A percentile compares a stretch with the other conserved stretches of the same genome.
These are phyloP conservation scores for Ceratoteleas bidentatus DNA, from an alignment of 1,140 invertebrate genomes.

Conservation along the genomic window DNA sequence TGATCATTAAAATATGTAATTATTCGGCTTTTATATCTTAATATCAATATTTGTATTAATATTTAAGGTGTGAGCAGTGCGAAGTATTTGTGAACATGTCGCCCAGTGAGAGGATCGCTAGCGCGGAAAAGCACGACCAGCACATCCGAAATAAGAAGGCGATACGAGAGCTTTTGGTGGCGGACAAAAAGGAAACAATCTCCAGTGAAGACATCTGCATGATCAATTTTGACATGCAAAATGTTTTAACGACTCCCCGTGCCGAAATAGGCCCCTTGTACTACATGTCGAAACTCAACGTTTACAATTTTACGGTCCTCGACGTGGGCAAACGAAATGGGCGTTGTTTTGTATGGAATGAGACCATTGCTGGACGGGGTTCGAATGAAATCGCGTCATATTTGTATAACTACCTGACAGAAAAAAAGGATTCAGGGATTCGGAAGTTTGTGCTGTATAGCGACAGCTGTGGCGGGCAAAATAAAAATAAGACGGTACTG, in stretches of 20 bases:
- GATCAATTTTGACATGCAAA: conserved; percentile 19
- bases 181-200: too few relatives aligned
- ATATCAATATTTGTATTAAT: too few relatives aligned
- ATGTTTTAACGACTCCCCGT: conserved; percentile 3
- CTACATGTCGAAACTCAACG: conserved; percentile 8
- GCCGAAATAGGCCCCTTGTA: conserved; percentile 21
- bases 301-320: conserved; percentile 29
- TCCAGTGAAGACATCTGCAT: neutral
- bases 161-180: too few relatives aligned
- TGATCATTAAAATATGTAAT: too few relatives aligned
- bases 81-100: too few relatives aligned
- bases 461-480: conserved; percentile 27
- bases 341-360: conserved; percentile 8
- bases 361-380: conserved; percentile 1
- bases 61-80: too few relatives aligned
- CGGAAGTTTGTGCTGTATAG: conserved; percentile 12
- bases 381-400: conserved; percentile 20
- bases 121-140: too few relatives aligned
- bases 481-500: conserved; percentile 13
- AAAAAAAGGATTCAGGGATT: neutral
- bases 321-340: conserved; percentile 1
- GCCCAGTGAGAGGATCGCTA: too few relatives aligned
- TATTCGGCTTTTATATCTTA: too few relatives aligned
- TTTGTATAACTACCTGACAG: neutral
- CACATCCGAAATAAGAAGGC: too few relatives aligned